A percentile compares a stretch with the other conserved stretches of the same genome.
These are phyloP conservation scores for Trachymyrmex septentrionalis DNA, from an alignment of 1,140 invertebrate genomes.

Conservation along the genomic window DNA sequence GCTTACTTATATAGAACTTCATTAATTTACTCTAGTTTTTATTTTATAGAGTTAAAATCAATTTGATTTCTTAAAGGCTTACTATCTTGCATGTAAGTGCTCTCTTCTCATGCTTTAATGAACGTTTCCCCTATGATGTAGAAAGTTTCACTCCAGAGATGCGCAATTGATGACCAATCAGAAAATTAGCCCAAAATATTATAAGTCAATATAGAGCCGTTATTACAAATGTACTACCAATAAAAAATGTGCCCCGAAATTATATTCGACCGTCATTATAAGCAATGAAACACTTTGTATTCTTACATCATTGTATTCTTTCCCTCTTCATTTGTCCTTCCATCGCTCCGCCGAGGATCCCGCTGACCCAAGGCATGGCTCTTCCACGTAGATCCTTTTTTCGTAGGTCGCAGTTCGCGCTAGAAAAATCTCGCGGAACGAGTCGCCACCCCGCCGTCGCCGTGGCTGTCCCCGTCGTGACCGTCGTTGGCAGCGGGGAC, in stretches of 20 bases:
- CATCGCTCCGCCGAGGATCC: constrained; percentile 2
- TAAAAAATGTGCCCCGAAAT: too few species aligned
- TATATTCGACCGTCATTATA: too few species aligned
- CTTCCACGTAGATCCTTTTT: constrained; percentile 61
- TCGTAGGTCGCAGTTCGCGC: constrained; percentile 67
- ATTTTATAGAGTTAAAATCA: not conserved
- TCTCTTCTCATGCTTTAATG: not conserved
- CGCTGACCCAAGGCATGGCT: constrained; percentile 23
- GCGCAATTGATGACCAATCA: too few species aligned
- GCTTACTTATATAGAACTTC: not conserved
- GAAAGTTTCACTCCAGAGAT: too few species aligned
- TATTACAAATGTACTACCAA: too few species aligned
- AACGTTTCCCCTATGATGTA: not conserved
- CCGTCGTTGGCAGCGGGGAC: constrained; percentile 56
- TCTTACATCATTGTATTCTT: not conserved
- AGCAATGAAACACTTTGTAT: too few species aligned
- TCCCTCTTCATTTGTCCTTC: not conserved
- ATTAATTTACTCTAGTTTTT: not conserved
- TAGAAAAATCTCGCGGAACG: constrained; percentile 83
- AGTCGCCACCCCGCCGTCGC: constrained; percentile 79
- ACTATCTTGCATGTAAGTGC: not conserved
- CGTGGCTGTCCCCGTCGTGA: constrained; percentile 69
- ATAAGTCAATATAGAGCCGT: too few species aligned
- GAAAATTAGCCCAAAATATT: too few species aligned
- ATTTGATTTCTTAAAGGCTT: not conserved